phyloP scores from a whole-genome alignment of 2,113 vertebrate genomes.

The Arenaria interpres region DNA sequence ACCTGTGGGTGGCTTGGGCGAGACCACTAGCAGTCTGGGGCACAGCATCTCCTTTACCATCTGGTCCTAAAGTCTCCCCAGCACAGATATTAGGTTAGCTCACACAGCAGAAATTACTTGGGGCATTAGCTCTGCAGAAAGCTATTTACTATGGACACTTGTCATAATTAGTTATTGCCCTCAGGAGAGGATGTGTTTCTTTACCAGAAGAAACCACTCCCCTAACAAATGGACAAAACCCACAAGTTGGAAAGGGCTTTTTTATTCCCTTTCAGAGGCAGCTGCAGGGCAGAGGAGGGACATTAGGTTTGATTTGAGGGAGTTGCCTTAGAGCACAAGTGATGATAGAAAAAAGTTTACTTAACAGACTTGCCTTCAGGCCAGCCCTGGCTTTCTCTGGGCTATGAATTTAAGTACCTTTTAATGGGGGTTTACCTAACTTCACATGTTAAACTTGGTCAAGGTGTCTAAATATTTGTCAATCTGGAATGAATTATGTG shows the following conservation, averaged over 20 bases:
- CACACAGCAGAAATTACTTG: not conserved
- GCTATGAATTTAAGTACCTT: not conserved
- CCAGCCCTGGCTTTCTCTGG: not conserved
- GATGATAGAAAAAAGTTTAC: not conserved
- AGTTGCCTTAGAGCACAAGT: not conserved
- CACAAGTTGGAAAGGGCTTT: not conserved
- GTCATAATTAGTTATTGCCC: not conserved
- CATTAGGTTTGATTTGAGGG: not conserved
- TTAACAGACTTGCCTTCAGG: not conserved
- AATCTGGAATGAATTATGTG: not conserved
- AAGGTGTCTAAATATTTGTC: conserved; percentile 40
- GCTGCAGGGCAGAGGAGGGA: not conserved
- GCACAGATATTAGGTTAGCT: not conserved
- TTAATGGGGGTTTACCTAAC: not conserved
- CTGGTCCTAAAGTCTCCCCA: not conserved
- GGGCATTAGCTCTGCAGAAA: conserved; percentile 30
- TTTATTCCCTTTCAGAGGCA: not conserved
- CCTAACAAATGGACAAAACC: not conserved
- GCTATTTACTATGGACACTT: conserved; percentile 46
- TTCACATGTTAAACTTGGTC: not conserved
- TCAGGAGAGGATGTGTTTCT: not conserved
- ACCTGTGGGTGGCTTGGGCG: not conserved
- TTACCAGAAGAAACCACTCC: not conserved
- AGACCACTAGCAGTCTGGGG: not conserved
- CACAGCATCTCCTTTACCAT: not conserved